Base-by-base conservation (phyloP, 2,797 vertebrate species). In the Anas acuta region DNA sequence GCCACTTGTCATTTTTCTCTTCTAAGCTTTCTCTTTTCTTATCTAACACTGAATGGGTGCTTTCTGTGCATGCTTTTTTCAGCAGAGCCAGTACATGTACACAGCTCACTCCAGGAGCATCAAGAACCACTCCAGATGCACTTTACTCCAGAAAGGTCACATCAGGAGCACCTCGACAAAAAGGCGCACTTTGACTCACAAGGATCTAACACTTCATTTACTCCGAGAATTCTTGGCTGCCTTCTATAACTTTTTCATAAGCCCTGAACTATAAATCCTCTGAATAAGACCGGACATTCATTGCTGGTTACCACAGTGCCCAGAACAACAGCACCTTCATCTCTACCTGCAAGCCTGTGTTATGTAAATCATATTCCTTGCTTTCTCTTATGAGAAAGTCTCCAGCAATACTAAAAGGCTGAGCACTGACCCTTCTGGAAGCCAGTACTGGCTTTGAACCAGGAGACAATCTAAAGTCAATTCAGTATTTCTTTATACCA, bases 371-470 rank as follows among this genome's bases (percentile, higher is more conserved):
- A 66, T 14, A 66, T 20, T 74, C 22, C 33, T 72, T 33, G 18
- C 13, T 26, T 74, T 28, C 26, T 47, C 26, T 25, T 23, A 76
- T 14, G 13, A n/a, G 22, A 30, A 67, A 35, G 10, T 58, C 45
- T 78, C 39, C 53, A 77, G 60, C 0, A 7, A 73, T 49, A 66
- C 43, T 60, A 58, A 62, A 75, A 78, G 28, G 54, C 11, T 41
- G 18, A 89, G 32, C 37, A 78, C 49, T 21, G 37, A 87, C 26
- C 28, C 75, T 89, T 88, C 49, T 66, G 25, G 45, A 94, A 78
- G 30, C 8, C 53, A 72, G 30, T 23, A 12, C 13, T 69, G 20
- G 12, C 35, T 89, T 79, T 87, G 51, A 82, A 87, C 37, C 25
- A 61, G 25, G 1, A 60, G n/a, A 77, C 19, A 53, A 39, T 16